A percentile compares a stretch with the other conserved stretches of the same genome.
These are phyloP conservation scores for Labroides dimidiatus DNA, from an alignment of 2,797 vertebrate species.

Conservation along the genomic window DNA sequence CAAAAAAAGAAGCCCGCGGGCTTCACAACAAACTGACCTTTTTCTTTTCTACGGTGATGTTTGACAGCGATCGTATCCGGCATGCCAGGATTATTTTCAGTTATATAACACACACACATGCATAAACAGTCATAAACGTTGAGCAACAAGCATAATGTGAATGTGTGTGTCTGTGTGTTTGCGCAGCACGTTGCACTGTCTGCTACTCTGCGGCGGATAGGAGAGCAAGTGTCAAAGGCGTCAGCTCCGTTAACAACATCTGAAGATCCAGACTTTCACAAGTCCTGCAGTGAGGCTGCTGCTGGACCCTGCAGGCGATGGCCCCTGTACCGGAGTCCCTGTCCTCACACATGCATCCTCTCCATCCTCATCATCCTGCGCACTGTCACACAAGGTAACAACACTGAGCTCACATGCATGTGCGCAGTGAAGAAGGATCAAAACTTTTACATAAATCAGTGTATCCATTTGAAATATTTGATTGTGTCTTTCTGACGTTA, in stretches of 20 bases:
- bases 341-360: constrained; percentile 85
- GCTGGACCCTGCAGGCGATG: constrained; percentile 67
- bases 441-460: no score
- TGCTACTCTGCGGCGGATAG: constrained; percentile 88
- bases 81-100: constrained; percentile 34
- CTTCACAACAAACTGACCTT: constrained; percentile 32
- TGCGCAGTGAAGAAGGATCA: background rate
- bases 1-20: constrained; percentile 25
- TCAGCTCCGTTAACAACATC: constrained; percentile 35
- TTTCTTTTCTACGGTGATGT: constrained; percentile 29
- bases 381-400: constrained; percentile 90
- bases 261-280: constrained; percentile 62
- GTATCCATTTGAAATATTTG: no score
- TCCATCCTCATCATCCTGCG: constrained; percentile 89
- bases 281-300: constrained; percentile 33
- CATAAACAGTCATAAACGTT: constrained; percentile 11
- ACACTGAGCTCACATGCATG: background rate
- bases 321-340: constrained; percentile 86
- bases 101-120: constrained; percentile 38
- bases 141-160: constrained; percentile 6
- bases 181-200: constrained; percentile 80
- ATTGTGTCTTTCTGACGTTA: no score
- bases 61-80: constrained; percentile 36
- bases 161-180: constrained; percentile 33
- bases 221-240: constrained; percentile 86